A percentile compares a stretch with the other conserved stretches of the same genome.
Conservation (phyloP, 2,888 invertebrate species). For the Endomychus coccineus region DNA sequence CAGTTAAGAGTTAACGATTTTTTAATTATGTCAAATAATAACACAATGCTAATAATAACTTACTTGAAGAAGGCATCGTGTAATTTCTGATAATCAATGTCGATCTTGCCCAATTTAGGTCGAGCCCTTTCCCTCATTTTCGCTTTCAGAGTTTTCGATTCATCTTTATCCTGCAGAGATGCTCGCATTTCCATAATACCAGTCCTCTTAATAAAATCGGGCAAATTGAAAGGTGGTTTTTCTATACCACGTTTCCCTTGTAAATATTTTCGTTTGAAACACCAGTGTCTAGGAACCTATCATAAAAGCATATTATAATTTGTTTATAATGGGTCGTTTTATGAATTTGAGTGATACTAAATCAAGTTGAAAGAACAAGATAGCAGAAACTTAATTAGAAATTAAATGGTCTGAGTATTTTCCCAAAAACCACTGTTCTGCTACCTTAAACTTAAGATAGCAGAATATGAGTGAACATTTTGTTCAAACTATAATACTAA, state of each 20-base stretch:
- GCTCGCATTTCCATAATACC: constrained; percentile 99
- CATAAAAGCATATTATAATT: constrained; percentile 3
- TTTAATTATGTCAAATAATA: too few relatives aligned
- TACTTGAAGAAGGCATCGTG: constrained; percentile 98
- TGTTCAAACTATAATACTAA: too few relatives aligned
- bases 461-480: too few relatives aligned
- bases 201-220: constrained; percentile 97
- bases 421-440: too few relatives aligned
- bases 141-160: constrained; percentile 87
- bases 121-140: constrained; percentile 96
- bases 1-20: too few relatives aligned
- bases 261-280: constrained; percentile 83
- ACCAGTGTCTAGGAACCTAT: constrained; percentile 93
- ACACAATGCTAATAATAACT: too few relatives aligned
- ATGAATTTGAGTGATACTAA: background rate
- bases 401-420: too few relatives aligned
- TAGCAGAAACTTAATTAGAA: background rate
- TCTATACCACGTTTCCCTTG: constrained; percentile 96
- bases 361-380: constrained; percentile 2
- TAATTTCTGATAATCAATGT: constrained; percentile 98
- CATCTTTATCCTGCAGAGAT: constrained; percentile 95
- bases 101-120: constrained; percentile 98
- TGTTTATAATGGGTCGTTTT: background rate
- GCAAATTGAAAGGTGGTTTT: constrained; percentile 96
- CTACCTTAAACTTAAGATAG: too few relatives aligned